Conservation (phyloP, 2,797 vertebrate genomes). For the Natrix natrix region DNA sequence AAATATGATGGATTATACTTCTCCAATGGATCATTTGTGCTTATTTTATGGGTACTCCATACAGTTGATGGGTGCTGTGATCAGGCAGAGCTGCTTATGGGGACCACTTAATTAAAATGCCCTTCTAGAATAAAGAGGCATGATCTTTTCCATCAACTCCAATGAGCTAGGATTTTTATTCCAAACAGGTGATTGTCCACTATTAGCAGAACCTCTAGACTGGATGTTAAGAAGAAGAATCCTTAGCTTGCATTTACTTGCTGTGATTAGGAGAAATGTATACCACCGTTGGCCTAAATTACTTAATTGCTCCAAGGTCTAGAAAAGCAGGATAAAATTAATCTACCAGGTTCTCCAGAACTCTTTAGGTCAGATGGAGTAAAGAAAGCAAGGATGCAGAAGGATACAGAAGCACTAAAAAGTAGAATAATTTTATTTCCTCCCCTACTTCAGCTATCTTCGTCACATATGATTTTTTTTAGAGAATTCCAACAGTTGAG, state of each 20-base stretch:
- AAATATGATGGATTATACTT: not conserved
- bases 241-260: not conserved
- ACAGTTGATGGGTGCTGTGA: not conserved
- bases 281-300: not conserved
- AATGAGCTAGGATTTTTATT: not conserved
- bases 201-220: not conserved
- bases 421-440: not conserved
- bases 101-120: not conserved
- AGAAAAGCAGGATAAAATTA: not conserved
- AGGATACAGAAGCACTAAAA: not conserved
- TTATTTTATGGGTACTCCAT: not conserved
- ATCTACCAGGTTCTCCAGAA: not conserved
- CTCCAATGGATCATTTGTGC: not conserved
- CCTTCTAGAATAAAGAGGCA: not conserved
- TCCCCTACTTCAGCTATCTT: not conserved
- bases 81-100: not conserved
- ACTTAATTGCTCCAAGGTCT: not conserved
- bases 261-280: not conserved
- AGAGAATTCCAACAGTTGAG: constrained; percentile 36
- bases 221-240: not conserved
- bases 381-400: not conserved
- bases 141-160: not conserved
- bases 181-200: not conserved
- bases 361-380: not conserved
- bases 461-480: constrained; percentile 30